phyloP scores from a whole-genome alignment of 1,140 invertebrate genomes.

The Conus ventricosus region DNA sequence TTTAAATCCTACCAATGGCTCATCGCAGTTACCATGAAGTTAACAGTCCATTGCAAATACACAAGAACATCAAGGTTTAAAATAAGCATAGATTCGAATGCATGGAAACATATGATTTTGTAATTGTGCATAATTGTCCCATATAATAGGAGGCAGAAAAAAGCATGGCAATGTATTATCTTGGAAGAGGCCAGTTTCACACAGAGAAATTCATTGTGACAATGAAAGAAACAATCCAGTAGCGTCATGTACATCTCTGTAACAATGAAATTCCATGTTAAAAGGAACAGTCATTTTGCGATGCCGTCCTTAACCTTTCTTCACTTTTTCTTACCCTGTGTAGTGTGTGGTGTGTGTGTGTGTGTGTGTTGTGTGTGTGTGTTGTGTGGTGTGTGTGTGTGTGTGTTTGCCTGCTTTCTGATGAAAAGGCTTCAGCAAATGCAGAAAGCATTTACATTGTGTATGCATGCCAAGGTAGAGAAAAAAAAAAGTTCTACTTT shows the following conservation, averaged over 20 bases:
- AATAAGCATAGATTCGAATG: too few relatives aligned
- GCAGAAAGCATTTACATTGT: background rate
- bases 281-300: background rate
- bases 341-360: too few relatives aligned
- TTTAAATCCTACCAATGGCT: too few relatives aligned
- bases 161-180: background rate
- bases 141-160: background rate
- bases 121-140: too few relatives aligned
- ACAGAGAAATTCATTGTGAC: background rate
- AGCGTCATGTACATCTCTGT: background rate
- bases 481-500: too few relatives aligned
- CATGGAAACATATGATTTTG: too few relatives aligned
- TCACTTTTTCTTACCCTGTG: too few relatives aligned
- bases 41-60: too few relatives aligned
- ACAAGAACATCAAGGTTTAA: too few relatives aligned
- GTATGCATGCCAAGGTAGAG: background rate
- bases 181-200: background rate
- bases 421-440: background rate
- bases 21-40: too few relatives aligned
- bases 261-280: background rate
- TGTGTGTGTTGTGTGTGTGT: conserved; percentile 23
- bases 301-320: background rate
- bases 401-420: background rate
- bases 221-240: background rate
- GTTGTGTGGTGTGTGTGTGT: conserved; percentile 25